phyloP scores from a whole-genome alignment of 1,140 invertebrate species.

The Steinernema khuongi region DNA sequence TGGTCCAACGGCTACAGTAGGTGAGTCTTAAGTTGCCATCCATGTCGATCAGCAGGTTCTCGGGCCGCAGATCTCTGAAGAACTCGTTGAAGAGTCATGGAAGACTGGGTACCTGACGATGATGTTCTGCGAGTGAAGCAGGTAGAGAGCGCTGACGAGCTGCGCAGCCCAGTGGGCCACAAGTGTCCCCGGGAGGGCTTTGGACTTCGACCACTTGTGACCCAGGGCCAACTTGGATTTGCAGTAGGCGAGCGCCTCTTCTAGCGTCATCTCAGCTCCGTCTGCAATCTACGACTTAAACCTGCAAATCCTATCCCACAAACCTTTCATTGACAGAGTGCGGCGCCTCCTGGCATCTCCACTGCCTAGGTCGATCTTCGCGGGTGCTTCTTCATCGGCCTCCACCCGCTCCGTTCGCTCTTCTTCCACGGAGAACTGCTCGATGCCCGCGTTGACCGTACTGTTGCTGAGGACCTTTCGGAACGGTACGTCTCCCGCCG shows the following conservation, averaged over 20 bases:
- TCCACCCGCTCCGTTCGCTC: background rate
- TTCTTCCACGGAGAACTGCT: background rate
- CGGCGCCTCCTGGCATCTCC: background rate
- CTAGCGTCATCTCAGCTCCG: background rate
- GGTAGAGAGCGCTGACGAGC: constrained; percentile 25
- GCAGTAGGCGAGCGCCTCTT: background rate
- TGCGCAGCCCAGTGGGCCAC: constrained; percentile 30
- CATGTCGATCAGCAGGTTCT: constrained; percentile 25
- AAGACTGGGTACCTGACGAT: constrained; percentile 10
- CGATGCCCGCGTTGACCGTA: background rate
- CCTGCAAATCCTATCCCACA: background rate
- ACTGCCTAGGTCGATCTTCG: background rate
- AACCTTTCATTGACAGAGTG: background rate
- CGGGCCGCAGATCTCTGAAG: constrained; percentile 16
- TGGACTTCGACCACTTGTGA: constrained; percentile 6
- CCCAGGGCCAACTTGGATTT: background rate
- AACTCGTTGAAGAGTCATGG: background rate
- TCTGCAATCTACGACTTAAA: background rate
- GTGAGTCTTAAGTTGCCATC: constrained; percentile 27
- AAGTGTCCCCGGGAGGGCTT: constrained; percentile 22
- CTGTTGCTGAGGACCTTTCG: background rate
- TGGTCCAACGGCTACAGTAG: constrained; percentile 22
- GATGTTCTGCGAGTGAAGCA: constrained; percentile 27
- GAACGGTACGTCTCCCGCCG: background rate
- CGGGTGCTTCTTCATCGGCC: background rate